Base-by-base conservation (phyloP, 2,113 vertebrate genomes). In the Sclerurus mexicanus region DNA sequence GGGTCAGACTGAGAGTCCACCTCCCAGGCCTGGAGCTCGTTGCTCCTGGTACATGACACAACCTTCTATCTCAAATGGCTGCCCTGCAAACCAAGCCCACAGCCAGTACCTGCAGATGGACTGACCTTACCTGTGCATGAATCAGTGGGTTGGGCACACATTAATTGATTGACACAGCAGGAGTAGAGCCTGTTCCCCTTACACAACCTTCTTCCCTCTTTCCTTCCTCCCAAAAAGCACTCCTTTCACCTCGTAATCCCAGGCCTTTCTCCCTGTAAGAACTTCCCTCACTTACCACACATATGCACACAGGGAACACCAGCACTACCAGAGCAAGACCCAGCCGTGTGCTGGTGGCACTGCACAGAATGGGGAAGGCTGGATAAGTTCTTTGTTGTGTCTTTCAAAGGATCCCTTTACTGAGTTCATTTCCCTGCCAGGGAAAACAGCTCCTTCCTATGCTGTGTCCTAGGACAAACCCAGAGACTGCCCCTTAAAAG, bases 281-380 rank as follows among this genome's bases (percentile, higher is more conserved):
- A 25, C 11, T 33, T 58, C 10, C 28, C 17, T 77, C 3, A 2
- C 40, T 80, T 77, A 52, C 22, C 40, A 67, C 9, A 3, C 20
- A 53, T 0, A 1, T 1, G 2, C 33, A 55, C 22, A 40, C 31
- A 9, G 17, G 21, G 13, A 93, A 82, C 3, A 8, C 11, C 33
- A 31, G 30, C 42, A 25, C 40, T 47, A 33, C 7, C 42, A 88
- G 30, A 84, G 40, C 39, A 68, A 60, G 42, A 68, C 4, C 18
- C 58, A 83, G 40, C 27, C 7, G 1, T 3, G 18, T 19, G 19
- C 72, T 84, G 46, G 27, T 64, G 55, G n/a, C 40, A 44, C 17
- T 59, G 25, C 21, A 27, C 16, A 16, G 39, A 39, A 52, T 22
- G 14, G 21, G 21, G 17, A 35, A 74, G 27, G 49, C n/a, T n/a